phyloP scores from a whole-genome alignment of 2,113 vertebrate genomes.

The Anguilla rostrata region DNA sequence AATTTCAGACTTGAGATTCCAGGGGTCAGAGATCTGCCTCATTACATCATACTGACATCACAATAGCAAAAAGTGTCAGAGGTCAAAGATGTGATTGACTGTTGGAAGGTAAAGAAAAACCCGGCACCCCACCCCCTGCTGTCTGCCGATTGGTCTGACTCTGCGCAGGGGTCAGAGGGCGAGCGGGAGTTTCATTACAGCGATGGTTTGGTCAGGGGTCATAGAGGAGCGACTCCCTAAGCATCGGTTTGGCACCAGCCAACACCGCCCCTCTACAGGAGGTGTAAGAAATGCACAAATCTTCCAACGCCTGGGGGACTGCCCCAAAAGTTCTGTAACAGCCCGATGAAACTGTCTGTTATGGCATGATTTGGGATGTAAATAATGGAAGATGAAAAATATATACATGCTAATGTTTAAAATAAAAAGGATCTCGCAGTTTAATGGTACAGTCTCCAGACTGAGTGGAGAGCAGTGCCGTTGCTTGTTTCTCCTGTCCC shows the following conservation, averaged over 20 bases:
- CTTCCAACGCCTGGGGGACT: background rate
- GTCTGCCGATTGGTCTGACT: background rate
- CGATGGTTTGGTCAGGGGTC: background rate
- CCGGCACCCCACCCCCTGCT: background rate
- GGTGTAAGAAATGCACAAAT: background rate
- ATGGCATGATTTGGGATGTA: background rate
- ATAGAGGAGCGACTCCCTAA: background rate
- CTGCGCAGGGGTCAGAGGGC: background rate
- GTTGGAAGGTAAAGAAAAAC: background rate
- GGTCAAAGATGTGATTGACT: background rate
- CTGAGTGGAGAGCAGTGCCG: background rate
- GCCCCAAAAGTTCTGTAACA: background rate
- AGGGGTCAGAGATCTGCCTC: no score
- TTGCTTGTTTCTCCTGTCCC: background rate
- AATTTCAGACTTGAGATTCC: no score
- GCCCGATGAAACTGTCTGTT: background rate
- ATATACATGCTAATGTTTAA: background rate
- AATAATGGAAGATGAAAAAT: background rate
- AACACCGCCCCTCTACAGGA: background rate
- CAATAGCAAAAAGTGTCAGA: background rate
- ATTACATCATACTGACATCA: background rate
- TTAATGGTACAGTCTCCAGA: background rate
- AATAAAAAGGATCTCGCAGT: slow-evolving; percentile 12
- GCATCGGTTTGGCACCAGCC: background rate
- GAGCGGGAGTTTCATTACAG: background rate